Evolutionary conservation across 1,140 invertebrate species (phyloP), one percentile per base, ranked within the genome.

Genomic region (Prorops nasuta): DNA sequence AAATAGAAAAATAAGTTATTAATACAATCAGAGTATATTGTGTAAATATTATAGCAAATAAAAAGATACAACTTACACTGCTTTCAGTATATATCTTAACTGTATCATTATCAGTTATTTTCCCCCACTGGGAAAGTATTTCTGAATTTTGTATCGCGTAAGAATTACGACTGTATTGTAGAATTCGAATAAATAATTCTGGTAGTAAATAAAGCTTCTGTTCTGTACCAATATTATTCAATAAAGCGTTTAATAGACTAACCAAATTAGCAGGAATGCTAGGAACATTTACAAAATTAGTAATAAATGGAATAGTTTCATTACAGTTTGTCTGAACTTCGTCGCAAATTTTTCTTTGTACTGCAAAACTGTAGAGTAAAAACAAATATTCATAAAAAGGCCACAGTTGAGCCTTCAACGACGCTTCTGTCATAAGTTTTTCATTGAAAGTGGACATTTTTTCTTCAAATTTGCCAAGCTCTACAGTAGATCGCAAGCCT

Each of bases 361-460:
- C 47, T 37, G 49, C 60, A 37, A 50, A 45, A 0, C 56, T 52
- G 17, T 71, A 58, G 21, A 65, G 38, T 3, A 61, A 14, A 31
- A 75, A 71, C 6, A 77, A 49, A 18, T 76, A 71, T 22, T 80
- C 78, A 17, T 74, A 69, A 21, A 80, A 40, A 2, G 79, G 78
- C 74, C 73, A 79, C 10, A 79, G 31, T 37, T 72, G 63, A 17
- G 65, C 59, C 22, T 58, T 54, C 9, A 41, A 2, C 2, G n/a
- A 10, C 9, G 34, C 20, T 22, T 44, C 28, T 10, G 22, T 41
- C 14, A 19, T 36, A 4, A 8, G 24, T 56, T 44, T 2, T 24
- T 21, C 1, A 4, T 8, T 14, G 14, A 35, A 10, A n/a, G 6
- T 14, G 4, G 9, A 35, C 6, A 4, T 35, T 10, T 28, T 4